These are phyloP conservation scores for Caranx melampygus DNA, from an alignment of 2,113 vertebrate species.

Conservation along the genomic window DNA sequence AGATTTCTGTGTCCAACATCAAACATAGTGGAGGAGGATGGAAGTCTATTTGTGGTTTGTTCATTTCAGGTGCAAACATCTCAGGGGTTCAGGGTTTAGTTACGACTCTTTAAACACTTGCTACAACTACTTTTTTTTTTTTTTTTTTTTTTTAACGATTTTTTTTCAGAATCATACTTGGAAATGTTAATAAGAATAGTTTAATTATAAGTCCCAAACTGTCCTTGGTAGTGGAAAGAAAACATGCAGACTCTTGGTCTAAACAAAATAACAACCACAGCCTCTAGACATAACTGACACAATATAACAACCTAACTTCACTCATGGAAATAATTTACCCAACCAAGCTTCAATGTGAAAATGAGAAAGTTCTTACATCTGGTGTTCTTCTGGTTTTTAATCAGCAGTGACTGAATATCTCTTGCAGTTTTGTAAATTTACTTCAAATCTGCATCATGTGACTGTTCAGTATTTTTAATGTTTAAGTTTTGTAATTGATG, in stretches of 20 bases:
- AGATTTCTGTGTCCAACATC: not conserved
- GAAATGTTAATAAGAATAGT: not conserved
- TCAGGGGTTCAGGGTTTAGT: not conserved
- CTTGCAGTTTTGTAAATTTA: not conserved
- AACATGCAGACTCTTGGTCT: conserved; percentile 49
- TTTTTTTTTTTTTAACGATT: too few relatives aligned
- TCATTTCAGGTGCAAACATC: not conserved
- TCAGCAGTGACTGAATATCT: not conserved
- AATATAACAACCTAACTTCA: conserved; percentile 44
- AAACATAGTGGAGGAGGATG: not conserved
- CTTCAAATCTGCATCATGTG: not conserved
- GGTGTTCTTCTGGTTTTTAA: not conserved
- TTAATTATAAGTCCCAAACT: not conserved
- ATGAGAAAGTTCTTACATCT: not conserved
- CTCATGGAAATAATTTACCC: conserved; percentile 1
- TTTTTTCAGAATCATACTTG: not conserved
- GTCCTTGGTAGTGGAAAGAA: conserved; percentile 2
- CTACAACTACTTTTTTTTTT: not conserved
- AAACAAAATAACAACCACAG: not conserved
- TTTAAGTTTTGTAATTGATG: conserved; percentile 19
- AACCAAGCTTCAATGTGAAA: not conserved
- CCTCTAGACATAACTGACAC: not conserved
- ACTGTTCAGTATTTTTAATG: too few relatives aligned
- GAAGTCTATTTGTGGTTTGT: not conserved
- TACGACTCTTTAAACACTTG: not conserved